A percentile compares a stretch with the other conserved stretches of the same genome.
phyloP scores from a whole-genome alignment of 1,140 invertebrate genomes.

The Prorops nasuta region DNA sequence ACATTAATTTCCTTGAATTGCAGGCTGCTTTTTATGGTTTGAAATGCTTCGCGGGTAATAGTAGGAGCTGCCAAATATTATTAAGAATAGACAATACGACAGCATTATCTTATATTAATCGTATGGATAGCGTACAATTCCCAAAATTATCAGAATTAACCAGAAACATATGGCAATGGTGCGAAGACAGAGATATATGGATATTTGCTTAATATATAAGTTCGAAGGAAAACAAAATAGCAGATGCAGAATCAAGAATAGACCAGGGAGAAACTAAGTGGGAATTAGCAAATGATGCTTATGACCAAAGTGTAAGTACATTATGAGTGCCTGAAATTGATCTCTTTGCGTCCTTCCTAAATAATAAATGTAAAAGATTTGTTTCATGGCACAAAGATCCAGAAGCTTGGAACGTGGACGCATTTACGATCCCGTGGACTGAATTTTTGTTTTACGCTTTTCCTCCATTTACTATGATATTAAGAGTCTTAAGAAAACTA shows the following conservation, averaged over 20 bases:
- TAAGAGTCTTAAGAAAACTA: background rate
- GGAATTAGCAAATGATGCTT: slow-evolving; percentile 1
- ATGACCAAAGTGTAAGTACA: background rate
- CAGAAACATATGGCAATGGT: slow-evolving; percentile 40
- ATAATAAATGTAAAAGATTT: background rate
- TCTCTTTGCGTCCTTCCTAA: background rate
- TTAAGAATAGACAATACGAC: slow-evolving; percentile 44
- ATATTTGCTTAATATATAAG: slow-evolving; percentile 42
- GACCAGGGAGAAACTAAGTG: slow-evolving; percentile 28
- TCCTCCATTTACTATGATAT: background rate
- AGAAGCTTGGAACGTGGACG: background rate
- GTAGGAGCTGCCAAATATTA: slow-evolving; percentile 31
- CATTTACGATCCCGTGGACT: background rate
- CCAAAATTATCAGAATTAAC: slow-evolving; percentile 29
- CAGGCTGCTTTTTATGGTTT: slow-evolving; percentile 30
- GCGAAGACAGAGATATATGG: slow-evolving; percentile 32
- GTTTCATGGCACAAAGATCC: background rate
- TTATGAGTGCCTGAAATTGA: background rate
- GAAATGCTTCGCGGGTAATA: slow-evolving; percentile 34
- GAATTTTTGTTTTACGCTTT: background rate
- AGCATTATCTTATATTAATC: slow-evolving; percentile 34
- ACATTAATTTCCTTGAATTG: slow-evolving; percentile 43
- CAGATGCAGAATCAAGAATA: slow-evolving; percentile 26
- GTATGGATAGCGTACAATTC: slow-evolving; percentile 34
- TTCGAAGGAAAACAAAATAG: slow-evolving; percentile 32